Evolutionary conservation across 2,888 invertebrate genomes (phyloP).

Genomic region (Schizaphis graminum): DNA sequence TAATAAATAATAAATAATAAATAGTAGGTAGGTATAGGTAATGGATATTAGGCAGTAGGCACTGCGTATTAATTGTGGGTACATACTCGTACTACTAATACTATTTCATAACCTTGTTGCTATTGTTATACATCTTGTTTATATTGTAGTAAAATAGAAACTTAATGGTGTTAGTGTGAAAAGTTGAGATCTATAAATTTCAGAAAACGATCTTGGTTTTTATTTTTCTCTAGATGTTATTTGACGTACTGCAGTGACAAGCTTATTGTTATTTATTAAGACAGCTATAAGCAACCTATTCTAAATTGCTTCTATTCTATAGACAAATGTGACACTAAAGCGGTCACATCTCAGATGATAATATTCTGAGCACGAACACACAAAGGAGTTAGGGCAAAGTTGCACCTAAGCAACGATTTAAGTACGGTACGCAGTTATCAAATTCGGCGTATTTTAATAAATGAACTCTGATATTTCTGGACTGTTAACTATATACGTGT

Average conservation of each 20-base stretch:
- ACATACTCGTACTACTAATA: no score
- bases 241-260: constrained; percentile 7
- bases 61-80: no score
- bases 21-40: no score
- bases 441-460: constrained; percentile 25
- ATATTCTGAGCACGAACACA: constrained; percentile 46
- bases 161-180: not conserved
- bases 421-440: constrained; percentile 41
- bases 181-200: not conserved
- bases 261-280: constrained; percentile 24
- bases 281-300: constrained; percentile 32
- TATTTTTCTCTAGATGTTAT: not conserved
- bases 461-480: constrained; percentile 4
- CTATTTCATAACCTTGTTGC: no score
- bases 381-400: constrained; percentile 2
- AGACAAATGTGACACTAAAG: constrained; percentile 11
- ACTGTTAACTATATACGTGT: not conserved
- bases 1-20: no score
- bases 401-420: constrained; percentile 33
- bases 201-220: constrained; percentile 1
- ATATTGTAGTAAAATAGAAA: not conserved
- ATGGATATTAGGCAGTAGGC: no score
- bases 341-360: constrained; percentile 4
- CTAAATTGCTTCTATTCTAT: constrained; percentile 44
- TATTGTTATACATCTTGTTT: no score